A percentile compares a stretch with the other conserved stretches of the same genome.
Evolutionary conservation across 2,888 invertebrate species (phyloP).

Genomic region (Drosophila recens): DNA sequence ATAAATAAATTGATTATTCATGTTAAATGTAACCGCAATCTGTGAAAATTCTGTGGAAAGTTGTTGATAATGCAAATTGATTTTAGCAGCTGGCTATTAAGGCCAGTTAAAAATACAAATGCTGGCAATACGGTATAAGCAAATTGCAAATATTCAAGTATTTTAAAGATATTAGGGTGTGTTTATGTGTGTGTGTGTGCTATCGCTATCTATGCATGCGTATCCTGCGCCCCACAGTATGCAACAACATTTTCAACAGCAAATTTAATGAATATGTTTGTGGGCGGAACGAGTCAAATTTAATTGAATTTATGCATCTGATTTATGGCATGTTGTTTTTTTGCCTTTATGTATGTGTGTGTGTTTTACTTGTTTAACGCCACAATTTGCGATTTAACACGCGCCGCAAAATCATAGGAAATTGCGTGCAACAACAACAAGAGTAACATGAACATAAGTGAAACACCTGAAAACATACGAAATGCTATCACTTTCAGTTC

Average conservation of each 20-base stretch:
- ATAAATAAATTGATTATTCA: conserved; percentile 5
- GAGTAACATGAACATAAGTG: conserved; percentile 21
- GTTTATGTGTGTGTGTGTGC: not conserved
- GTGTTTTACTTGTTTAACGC: conserved; percentile 41
- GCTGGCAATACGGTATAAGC: conserved; percentile 1
- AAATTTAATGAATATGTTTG: not conserved
- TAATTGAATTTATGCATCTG: conserved; percentile 61
- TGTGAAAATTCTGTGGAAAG: not conserved
- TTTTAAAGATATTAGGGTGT: not conserved
- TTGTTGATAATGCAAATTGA: not conserved
- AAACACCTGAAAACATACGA: conserved; percentile 52
- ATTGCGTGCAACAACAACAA: conserved; percentile 27
- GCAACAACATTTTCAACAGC: conserved; percentile 22
- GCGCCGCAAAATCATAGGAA: conserved; percentile 30
- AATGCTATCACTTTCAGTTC: conserved; percentile 77
- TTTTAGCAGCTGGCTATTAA: conserved; percentile 3
- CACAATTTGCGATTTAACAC: conserved; percentile 65
- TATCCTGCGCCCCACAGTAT: conserved; percentile 6
- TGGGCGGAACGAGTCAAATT: conserved; percentile 6
- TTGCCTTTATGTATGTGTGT: conserved; percentile 1
- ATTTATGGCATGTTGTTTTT: conserved; percentile 53
- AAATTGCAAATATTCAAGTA: conserved; percentile 7
- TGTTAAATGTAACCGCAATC: conserved; percentile 9
- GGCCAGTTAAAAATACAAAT: not conserved
- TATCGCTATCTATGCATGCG: not conserved